A percentile compares a stretch with the other conserved stretches of the same genome.
phyloP scores from a whole-genome alignment of 2,797 vertebrate genomes.

The Microhierax caerulescens region DNA sequence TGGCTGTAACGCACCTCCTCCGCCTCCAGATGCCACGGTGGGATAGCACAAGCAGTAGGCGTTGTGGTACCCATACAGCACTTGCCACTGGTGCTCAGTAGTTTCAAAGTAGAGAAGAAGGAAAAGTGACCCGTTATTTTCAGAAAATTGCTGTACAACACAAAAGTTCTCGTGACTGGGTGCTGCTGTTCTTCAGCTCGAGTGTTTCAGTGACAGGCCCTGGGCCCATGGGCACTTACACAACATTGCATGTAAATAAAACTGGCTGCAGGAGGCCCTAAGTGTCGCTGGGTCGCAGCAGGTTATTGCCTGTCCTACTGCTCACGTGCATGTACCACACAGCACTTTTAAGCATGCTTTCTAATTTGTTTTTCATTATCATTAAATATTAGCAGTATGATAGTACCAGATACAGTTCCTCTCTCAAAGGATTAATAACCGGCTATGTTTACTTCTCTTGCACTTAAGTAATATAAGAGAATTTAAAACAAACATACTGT shows the following conservation, averaged over 20 bases:
- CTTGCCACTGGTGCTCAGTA: accelerated
- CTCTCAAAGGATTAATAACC: too few relatives aligned
- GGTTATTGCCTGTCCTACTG: accelerated
- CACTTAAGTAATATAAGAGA: neutral
- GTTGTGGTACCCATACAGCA: accelerated
- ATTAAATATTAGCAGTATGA: accelerated
- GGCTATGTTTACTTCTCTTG: neutral
- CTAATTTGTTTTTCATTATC: accelerated
- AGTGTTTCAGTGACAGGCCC: neutral
- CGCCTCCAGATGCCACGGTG: neutral
- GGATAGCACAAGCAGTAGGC: neutral
- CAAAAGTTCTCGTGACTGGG: accelerated
- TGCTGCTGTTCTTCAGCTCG: neutral
- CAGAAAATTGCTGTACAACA: neutral
- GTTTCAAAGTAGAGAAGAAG: neutral
- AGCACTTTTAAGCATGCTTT: neutral
- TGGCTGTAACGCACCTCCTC: accelerated
- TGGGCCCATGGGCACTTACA: accelerated
- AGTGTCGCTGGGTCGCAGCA: neutral
- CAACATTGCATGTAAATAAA: neutral
- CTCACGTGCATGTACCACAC: neutral
- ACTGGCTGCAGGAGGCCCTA: accelerated
- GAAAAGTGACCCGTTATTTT: accelerated
- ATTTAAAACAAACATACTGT: neutral
- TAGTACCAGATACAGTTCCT: neutral